phyloP scores from a whole-genome alignment of 2,888 invertebrate genomes.

The Megastigmus dorsalis region DNA sequence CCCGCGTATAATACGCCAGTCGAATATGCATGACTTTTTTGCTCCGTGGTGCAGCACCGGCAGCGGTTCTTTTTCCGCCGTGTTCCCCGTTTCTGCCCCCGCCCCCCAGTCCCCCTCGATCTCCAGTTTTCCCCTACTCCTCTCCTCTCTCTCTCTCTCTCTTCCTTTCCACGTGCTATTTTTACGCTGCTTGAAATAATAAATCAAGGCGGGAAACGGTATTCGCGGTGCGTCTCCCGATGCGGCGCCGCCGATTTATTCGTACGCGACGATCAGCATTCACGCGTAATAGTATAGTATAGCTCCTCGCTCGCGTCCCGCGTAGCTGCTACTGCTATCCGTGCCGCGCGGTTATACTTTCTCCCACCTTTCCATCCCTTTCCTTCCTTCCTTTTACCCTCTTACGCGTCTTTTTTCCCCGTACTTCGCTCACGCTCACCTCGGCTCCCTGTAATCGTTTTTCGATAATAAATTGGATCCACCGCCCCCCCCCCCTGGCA shows the following conservation, averaged over 20 bases:
- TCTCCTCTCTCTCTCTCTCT: too few species aligned
- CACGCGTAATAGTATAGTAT: constrained; percentile 32
- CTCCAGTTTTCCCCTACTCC: not conserved
- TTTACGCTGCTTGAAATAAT: constrained; percentile 56
- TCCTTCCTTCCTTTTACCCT: constrained; percentile 5
- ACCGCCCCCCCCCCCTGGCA: too few species aligned
- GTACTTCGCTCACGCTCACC: not conserved
- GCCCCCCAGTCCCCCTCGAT: not conserved
- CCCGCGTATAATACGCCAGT: constrained; percentile 57
- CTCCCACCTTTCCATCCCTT: constrained; percentile 36
- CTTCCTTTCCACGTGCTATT: not conserved
- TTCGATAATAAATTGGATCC: constrained; percentile 53
- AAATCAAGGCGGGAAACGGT: constrained; percentile 59
- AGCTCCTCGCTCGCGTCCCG: too few species aligned
- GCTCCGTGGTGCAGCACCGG: too few species aligned
- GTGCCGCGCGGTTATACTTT: constrained; percentile 26
- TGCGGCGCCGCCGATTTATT: constrained; percentile 56
- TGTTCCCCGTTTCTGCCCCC: not conserved
- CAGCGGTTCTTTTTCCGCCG: not conserved
- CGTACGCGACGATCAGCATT: constrained; percentile 43
- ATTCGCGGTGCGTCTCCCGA: constrained; percentile 29
- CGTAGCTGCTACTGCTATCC: constrained; percentile 3
- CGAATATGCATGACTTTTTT: constrained; percentile 64
- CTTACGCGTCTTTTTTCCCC: not conserved
- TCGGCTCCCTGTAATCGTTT: constrained; percentile 53